Percentiles rank a stretch among this genome's conserved stretches.
phyloP scores from a whole-genome alignment of 2,888 invertebrate species.

The Yponomeuta malinellus region DNA sequence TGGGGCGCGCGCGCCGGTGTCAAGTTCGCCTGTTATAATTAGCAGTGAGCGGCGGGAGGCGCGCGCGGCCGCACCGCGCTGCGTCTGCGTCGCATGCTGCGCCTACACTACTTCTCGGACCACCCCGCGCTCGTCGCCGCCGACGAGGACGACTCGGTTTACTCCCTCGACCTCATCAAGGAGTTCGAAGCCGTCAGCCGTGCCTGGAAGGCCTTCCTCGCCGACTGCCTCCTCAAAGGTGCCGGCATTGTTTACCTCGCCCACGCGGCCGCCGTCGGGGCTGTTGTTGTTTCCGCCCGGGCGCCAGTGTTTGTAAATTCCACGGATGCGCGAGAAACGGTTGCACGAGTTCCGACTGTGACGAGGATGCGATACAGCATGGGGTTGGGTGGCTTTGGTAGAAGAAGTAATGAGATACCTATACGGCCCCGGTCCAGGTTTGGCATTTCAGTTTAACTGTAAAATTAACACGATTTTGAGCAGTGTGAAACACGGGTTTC shows the following conservation, averaged over 20 bases:
- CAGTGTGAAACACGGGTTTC: too few species aligned
- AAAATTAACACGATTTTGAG: background rate
- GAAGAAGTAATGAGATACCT: background rate
- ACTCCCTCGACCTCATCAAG: slow-evolving; percentile 89
- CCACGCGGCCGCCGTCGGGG: slow-evolving; percentile 24
- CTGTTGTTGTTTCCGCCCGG: slow-evolving; percentile 35
- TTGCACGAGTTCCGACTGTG: too few species aligned
- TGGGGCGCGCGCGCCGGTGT: slow-evolving; percentile 29
- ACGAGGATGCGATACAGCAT: too few species aligned
- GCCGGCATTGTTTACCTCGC: slow-evolving; percentile 55
- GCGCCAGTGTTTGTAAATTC: background rate
- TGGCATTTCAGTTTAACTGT: background rate
- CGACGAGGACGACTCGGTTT: slow-evolving; percentile 78
- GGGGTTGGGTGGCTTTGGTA: too few species aligned
- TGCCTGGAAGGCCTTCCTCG: slow-evolving; percentile 85
- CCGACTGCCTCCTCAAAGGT: slow-evolving; percentile 82
- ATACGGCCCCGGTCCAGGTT: background rate
- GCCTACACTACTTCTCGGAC: slow-evolving; percentile 89
- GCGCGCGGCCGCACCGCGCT: slow-evolving; percentile 22
- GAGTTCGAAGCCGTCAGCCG: slow-evolving; percentile 89
- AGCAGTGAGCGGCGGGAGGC: slow-evolving; percentile 19
- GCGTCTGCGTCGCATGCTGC: slow-evolving; percentile 78
- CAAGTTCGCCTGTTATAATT: slow-evolving; percentile 26
- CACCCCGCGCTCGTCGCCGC: slow-evolving; percentile 81
- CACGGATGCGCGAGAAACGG: background rate